phyloP scores from a whole-genome alignment of 2,113 vertebrate species.

The Sclerurus mexicanus region DNA sequence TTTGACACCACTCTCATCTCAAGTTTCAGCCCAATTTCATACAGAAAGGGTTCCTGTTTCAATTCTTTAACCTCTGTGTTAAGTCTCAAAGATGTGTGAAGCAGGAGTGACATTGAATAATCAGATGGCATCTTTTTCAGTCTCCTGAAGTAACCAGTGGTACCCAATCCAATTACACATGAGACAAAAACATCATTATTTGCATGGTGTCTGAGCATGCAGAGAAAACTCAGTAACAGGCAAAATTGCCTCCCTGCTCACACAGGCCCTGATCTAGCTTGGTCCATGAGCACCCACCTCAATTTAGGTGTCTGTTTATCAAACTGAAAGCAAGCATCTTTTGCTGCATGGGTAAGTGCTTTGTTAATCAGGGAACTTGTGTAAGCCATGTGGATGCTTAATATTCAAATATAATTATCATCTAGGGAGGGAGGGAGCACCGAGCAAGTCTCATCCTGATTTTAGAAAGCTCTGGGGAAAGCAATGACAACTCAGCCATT shows the following conservation, averaged over 20 bases:
- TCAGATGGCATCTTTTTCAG: background rate
- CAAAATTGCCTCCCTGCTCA: background rate
- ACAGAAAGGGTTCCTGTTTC: background rate
- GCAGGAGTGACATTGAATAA: background rate
- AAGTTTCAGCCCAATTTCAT: background rate
- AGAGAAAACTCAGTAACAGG: background rate
- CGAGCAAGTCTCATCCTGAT: background rate
- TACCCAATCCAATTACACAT: background rate
- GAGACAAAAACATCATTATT: background rate
- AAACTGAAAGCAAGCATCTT: background rate
- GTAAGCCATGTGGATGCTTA: background rate
- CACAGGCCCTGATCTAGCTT: background rate
- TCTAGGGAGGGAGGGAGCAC: background rate
- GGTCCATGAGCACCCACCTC: background rate
- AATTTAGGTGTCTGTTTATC: background rate
- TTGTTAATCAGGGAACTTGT: background rate
- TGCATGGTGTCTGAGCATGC: background rate
- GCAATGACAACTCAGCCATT: background rate
- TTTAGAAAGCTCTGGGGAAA: background rate
- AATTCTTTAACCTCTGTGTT: background rate
- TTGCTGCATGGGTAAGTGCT: background rate
- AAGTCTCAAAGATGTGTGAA: background rate
- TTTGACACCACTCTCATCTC: background rate
- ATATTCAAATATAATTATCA: conserved; percentile 18
- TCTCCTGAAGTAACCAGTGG: background rate